phyloP scores from a whole-genome alignment of 2,797 vertebrate species.

The Anabas testudineus region DNA sequence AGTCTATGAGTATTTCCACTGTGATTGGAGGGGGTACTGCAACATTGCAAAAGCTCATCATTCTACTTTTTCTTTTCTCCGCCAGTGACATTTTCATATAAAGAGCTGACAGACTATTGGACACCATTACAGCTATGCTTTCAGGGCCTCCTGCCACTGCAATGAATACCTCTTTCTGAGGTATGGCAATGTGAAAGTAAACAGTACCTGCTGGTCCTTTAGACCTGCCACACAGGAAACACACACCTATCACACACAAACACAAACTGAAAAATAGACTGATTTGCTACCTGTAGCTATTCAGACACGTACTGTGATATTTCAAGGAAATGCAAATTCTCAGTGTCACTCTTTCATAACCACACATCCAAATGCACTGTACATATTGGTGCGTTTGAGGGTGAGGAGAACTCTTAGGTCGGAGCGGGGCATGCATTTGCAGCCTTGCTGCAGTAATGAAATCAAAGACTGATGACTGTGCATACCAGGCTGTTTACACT shows the following conservation, averaged over 20 bases:
- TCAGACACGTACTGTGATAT: constrained; percentile 34
- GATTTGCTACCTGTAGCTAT: constrained; percentile 52
- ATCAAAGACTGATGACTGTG: constrained; percentile 76
- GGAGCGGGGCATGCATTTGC: constrained; percentile 49
- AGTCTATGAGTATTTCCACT: constrained; percentile 30
- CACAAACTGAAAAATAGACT: constrained; percentile 48
- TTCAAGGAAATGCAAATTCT: constrained; percentile 53
- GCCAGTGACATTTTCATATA: constrained; percentile 65
- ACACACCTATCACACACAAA: constrained; percentile 1
- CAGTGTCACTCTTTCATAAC: constrained; percentile 3
- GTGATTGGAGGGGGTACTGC: constrained; percentile 48
- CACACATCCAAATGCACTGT: constrained; percentile 23
- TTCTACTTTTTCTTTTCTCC: constrained; percentile 50
- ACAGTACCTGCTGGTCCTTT: constrained; percentile 53
- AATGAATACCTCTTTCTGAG: constrained; percentile 66
- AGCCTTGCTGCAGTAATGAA: constrained; percentile 70
- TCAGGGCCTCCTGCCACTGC: constrained; percentile 46
- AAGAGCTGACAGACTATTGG: constrained; percentile 64
- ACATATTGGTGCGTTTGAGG: constrained; percentile 34
- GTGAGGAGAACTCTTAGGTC: constrained; percentile 27
- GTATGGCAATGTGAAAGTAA: constrained; percentile 54
- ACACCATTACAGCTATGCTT: constrained; percentile 65
- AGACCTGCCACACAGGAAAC: constrained; percentile 57
- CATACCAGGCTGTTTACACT: constrained; percentile 66
- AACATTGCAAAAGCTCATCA: constrained; percentile 50